Percentiles rank a stretch among this genome's conserved stretches.
phyloP scores from a whole-genome alignment of 2,113 vertebrate genomes.

The Serilophus lunatus region DNA sequence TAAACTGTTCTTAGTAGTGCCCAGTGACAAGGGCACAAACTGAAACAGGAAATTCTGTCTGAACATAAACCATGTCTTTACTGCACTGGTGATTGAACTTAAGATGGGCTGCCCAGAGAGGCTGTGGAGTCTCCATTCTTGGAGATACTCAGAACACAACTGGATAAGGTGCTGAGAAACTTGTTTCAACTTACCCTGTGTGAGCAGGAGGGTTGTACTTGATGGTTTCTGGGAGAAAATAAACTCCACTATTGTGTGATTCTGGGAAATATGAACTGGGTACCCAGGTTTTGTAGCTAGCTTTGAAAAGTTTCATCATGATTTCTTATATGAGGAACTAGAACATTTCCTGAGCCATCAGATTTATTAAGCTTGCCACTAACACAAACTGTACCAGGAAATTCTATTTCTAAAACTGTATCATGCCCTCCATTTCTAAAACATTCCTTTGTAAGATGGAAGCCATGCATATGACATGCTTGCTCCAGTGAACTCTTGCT shows the following conservation, averaged over 20 bases:
- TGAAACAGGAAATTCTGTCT: background rate
- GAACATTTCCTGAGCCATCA: background rate
- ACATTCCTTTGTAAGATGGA: background rate
- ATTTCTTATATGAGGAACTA: background rate
- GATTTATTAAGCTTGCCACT: background rate
- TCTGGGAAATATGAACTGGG: background rate
- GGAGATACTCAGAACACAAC: background rate
- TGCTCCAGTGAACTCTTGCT: background rate
- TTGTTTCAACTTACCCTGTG: background rate
- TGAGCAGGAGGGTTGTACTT: background rate
- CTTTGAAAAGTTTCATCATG: background rate
- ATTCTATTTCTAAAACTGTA: background rate
- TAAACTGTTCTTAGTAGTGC: background rate
- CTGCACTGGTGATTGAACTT: background rate
- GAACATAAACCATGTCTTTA: background rate
- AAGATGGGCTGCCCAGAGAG: background rate
- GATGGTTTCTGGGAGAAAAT: background rate
- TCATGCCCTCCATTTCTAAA: background rate
- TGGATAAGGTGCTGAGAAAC: background rate
- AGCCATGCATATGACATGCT: fast-evolving
- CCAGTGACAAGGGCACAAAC: background rate
- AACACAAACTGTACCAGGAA: background rate
- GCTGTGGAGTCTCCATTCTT: background rate
- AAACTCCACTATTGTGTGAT: background rate
- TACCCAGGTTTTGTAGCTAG: background rate